Evolutionary conservation across 2,113 vertebrate genomes (phyloP).

Genomic region (Bostrychus sinensis): DNA sequence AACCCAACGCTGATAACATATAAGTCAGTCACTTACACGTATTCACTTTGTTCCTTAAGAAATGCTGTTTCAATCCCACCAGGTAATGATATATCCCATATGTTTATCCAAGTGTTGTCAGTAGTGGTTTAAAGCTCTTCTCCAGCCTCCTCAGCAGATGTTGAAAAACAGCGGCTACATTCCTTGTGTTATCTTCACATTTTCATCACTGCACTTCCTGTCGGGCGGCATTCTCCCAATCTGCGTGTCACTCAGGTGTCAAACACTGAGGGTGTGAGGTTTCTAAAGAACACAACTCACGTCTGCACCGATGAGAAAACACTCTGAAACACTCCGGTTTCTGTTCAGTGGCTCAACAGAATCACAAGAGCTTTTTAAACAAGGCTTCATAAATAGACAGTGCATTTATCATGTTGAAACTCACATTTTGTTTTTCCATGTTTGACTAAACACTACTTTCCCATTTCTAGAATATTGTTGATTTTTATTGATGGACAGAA

Average conservation of each 20-base stretch:
- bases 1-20: too few species aligned
- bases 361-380: background rate
- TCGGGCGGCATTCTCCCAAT: constrained; percentile 52
- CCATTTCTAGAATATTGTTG: too few species aligned
- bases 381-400: background rate
- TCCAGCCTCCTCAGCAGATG: background rate
- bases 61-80: background rate
- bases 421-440: too few species aligned
- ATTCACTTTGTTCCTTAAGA: background rate
- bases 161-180: constrained; percentile 24
- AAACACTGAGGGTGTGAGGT: constrained; percentile 15
- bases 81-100: constrained; percentile 9
- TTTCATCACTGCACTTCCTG: constrained; percentile 47
- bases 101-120: background rate
- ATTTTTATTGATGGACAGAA: too few species aligned
- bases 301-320: constrained; percentile 9
- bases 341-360: background rate
- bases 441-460: too few species aligned
- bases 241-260: constrained; percentile 11
- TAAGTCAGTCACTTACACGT: background rate
- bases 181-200: constrained; percentile 19
- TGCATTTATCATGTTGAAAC: too few species aligned
- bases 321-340: background rate
- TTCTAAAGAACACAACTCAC: constrained; percentile 8
- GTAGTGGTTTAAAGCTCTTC: constrained; percentile 2